Evolutionary conservation across 2,888 invertebrate species (phyloP), one percentile per base, ranked within the genome.

Genomic region (Stenolophus ochropezus): DNA sequence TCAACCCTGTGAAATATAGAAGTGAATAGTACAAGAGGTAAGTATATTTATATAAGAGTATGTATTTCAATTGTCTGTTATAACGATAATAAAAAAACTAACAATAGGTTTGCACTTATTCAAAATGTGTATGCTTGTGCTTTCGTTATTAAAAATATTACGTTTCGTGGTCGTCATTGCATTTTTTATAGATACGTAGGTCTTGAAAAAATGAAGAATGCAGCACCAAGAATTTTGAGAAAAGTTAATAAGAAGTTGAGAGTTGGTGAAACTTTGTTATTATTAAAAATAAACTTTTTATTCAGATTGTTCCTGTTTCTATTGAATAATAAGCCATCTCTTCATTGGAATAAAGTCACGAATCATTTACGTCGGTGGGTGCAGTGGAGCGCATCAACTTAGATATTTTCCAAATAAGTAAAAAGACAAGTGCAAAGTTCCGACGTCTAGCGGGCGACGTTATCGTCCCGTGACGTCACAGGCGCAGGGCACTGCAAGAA

Each of bases 401-500:
- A 69, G 65, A 69, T 69, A 69, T 69, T 69, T 69, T 33, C 65
- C 65, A 69, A 69, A 69, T 69, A 69, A 69, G 33, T 20, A 69
- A 69, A 69, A 16, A 33, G 21, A 69, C 27, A 69, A 69, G 61
- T 69, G 65, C 33, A 69, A 69, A 69, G 16, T n/a, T 69, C 33
- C 27, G 27, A n/a, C 56, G 8, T n/a, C 65, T 8, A 18, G 65
- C 16, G 27, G 27, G 18, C 33, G 18, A 33, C 65, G 33, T 69
- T 69, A 69, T 69, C 65, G 16, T 69, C 65, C 27, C 11, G 65
- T 33, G 18, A 69, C 65, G 65, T 69, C 65, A 69, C 65, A 16
- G 16, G 65, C 58, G 58, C 23, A n/a, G n/a, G n/a, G 27, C 53
- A 53, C 53, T 53, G 53, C 4, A 20, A 6, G 18, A 18, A 8